phyloP scores from a whole-genome alignment of 2,888 invertebrate genomes.

The Tenthredo notha region DNA sequence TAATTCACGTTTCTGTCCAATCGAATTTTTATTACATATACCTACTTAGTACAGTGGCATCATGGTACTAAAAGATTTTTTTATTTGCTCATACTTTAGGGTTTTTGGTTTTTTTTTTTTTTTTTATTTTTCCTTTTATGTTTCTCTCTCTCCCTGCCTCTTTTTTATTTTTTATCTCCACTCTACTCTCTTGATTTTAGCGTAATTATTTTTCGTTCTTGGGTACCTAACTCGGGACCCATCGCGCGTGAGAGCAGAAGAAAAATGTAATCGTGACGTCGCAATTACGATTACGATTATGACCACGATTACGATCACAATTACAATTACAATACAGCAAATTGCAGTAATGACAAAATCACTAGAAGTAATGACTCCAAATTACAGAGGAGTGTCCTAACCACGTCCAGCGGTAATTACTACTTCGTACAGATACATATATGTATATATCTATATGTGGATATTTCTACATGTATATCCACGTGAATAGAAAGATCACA shows the following conservation, averaged over 20 bases:
- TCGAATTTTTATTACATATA: background rate
- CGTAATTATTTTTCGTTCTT: conserved; percentile 2
- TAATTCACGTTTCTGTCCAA: background rate
- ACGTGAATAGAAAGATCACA: conserved; percentile 50
- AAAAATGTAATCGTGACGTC: conserved; percentile 11
- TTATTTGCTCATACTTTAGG: background rate
- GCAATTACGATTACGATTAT: conserved; percentile 38
- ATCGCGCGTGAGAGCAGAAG: conserved; percentile 18
- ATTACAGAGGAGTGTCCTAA: conserved; percentile 60
- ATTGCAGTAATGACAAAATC: conserved; percentile 58
- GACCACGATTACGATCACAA: conserved; percentile 38
- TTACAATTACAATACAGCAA: conserved; percentile 50
- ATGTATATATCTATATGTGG: background rate
- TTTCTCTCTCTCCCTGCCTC: background rate
- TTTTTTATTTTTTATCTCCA: background rate
- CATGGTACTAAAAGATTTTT: background rate
- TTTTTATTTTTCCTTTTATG: background rate
- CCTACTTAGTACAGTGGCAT: background rate
- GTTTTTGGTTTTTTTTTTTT: background rate
- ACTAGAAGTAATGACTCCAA: conserved; percentile 49
- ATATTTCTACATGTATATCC: background rate
- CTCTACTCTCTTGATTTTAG: background rate
- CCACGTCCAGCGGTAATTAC: conserved; percentile 55
- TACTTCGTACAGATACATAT: conserved; percentile 51
- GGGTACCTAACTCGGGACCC: background rate